Base-by-base conservation (phyloP, 1,140 invertebrate genomes). In the Condylostylus longicornis region DNA sequence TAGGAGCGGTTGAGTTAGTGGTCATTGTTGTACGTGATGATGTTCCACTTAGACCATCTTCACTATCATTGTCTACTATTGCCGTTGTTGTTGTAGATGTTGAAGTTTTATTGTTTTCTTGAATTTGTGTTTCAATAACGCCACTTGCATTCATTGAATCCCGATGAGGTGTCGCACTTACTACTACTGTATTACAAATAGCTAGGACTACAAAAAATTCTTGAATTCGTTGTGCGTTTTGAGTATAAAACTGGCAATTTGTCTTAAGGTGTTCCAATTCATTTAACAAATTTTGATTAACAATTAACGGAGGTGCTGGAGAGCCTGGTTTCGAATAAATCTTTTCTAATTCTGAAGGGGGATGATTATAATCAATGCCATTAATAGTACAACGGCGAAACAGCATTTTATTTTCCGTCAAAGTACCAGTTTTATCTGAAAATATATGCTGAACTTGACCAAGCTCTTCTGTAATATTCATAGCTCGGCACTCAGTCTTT, bases 401-500 rank as follows among this genome's bases (percentile, higher is more conserved):
- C 40, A 94, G 72, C 93, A 97, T 97, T 61, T 89, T 84, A 58
- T 98, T 98, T 61, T 97, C 91, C 7, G 94, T 98, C 13, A 98
- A 64, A 3, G 93, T 98, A 5, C 94, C 93, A 2, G 93, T 98
- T 62, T 97, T 97, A 58, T 98, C 94, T 8, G 86, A 95, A 66
- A 98, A 96, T 31, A 98, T 72, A 55, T 96, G 96, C 52, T 91
- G 82, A 18, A 98, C 79, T 66, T 94, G 89, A 4, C 93, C 94
- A 31, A 97, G 68, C 61, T 98, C 91, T 61, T 98, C 93, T 0
- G 93, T 89, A 33, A 97, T 97, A 57, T 97, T 98, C 42, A 96
- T 69, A 21, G 93, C 91, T 37, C 91, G 70, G 58, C 91, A 96
- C 62, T 96, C 88, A n/a, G 85, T 77, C 41, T 79, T 67, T 46